Evolutionary conservation across 2,888 invertebrate genomes (phyloP).

Genomic region (Apotomis capreana): DNA sequence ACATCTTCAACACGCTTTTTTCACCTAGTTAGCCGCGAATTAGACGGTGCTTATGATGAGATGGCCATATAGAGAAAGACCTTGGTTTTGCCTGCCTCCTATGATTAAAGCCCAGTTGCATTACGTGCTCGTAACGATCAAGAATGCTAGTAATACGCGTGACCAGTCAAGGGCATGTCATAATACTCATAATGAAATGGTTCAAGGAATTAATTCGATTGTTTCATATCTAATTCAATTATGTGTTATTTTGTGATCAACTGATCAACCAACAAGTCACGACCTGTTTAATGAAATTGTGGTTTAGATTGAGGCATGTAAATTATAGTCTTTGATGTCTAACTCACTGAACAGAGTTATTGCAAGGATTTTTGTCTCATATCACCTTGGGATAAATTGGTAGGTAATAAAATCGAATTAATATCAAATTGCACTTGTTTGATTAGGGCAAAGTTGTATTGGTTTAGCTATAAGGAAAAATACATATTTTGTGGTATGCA

Average conservation of each 20-base stretch:
- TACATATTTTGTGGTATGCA: not conserved
- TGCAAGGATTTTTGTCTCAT: constrained; percentile 33
- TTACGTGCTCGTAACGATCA: constrained; percentile 21
- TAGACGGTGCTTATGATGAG: no score
- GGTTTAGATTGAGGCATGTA: constrained; percentile 54
- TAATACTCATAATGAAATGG: constrained; percentile 53
- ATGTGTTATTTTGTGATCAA: constrained; percentile 72
- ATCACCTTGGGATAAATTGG: constrained; percentile 38
- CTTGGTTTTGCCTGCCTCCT: constrained; percentile 29
- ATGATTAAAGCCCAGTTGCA: constrained; percentile 21
- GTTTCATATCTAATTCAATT: constrained; percentile 77
- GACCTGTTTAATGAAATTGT: constrained; percentile 63
- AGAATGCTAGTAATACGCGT: constrained; percentile 47
- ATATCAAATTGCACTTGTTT: constrained; percentile 8
- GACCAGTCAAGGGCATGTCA: constrained; percentile 68
- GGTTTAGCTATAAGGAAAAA: constrained; percentile 3
- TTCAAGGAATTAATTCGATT: constrained; percentile 56
- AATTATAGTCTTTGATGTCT: constrained; percentile 53
- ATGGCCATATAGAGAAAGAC: constrained; percentile 27
- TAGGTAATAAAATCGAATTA: constrained; percentile 6
- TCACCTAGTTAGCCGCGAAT: no score
- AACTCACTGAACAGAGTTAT: constrained; percentile 5
- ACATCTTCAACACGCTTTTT: no score
- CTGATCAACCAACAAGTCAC: constrained; percentile 60
- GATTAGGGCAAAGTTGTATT: constrained; percentile 12